phyloP scores from a whole-genome alignment of 2,113 vertebrate genomes.

The Albula goreensis region DNA sequence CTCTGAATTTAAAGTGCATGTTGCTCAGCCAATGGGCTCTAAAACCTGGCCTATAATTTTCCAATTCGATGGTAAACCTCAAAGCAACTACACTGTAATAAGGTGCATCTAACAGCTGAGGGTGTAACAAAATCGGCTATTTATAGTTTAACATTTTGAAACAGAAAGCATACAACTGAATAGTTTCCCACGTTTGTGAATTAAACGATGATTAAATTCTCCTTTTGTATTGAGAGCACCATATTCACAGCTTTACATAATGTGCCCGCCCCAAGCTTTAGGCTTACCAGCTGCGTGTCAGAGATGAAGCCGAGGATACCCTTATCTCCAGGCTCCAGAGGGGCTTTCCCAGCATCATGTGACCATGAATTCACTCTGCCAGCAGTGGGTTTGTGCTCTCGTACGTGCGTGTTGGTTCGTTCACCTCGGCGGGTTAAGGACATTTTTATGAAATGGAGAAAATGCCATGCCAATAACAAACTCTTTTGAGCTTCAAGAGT shows the following conservation, averaged over 20 bases:
- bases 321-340: slow-evolving; percentile 63
- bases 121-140: background rate
- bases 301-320: slow-evolving; percentile 46
- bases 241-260: background rate
- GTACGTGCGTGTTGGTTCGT: too few species aligned
- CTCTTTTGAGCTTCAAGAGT: too few species aligned
- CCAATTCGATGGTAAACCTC: background rate
- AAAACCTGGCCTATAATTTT: background rate
- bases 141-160: background rate
- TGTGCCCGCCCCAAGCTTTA: background rate
- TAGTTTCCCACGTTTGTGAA: background rate
- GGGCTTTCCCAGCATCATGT: slow-evolving; percentile 37
- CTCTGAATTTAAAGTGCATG: background rate
- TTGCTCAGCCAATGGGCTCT: background rate
- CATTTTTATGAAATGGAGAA: background rate
- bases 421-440: background rate
- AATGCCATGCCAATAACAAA: background rate
- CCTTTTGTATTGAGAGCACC: background rate
- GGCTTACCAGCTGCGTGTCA: background rate
- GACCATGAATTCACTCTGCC: background rate
- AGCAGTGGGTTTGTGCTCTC: slow-evolving; percentile 27
- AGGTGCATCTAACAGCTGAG: background rate
- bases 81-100: background rate
- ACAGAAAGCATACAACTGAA: background rate
- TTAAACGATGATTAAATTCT: background rate